Conservation (phyloP, 2,888 invertebrate genomes). For the Nematopogon swammerdamellus region DNA sequence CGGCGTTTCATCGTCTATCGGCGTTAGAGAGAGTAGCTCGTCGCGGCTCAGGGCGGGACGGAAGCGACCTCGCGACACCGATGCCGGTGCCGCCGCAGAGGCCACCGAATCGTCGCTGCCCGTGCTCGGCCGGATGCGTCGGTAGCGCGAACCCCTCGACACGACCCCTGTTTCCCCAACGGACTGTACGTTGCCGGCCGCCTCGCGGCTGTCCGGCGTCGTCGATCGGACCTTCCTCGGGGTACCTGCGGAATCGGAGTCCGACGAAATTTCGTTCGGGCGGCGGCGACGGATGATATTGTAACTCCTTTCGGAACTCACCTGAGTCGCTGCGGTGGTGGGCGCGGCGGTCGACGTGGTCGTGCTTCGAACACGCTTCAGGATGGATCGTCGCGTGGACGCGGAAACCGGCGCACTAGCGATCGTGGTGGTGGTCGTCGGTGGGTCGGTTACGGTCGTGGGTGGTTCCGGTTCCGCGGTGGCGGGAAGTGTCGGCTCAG, state of each 20-base stretch:
- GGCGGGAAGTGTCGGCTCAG: constrained; percentile 17
- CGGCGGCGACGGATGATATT: constrained; percentile 41
- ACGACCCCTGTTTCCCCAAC: constrained; percentile 16
- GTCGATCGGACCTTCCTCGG: constrained; percentile 42
- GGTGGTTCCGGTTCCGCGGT: constrained; percentile 11
- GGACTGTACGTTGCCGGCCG: constrained; percentile 17
- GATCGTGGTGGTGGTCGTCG: constrained; percentile 23
- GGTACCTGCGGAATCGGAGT: constrained; percentile 25
- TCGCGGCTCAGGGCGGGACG: constrained; percentile 33
- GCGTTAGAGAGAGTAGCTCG: constrained; percentile 53
- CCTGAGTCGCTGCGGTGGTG: constrained; percentile 37
- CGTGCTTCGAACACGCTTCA: constrained; percentile 20
- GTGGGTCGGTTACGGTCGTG: constrained; percentile 15
- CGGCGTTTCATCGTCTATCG: constrained; percentile 30
- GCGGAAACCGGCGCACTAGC: constrained; percentile 18
- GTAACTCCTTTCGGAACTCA: constrained; percentile 53
- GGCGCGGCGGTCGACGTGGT: constrained; percentile 20
- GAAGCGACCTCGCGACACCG: constrained; percentile 30
- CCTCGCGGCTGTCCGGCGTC: constrained; percentile 45
- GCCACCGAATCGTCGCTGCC: constrained; percentile 31
- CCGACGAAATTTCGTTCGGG: constrained; percentile 40
- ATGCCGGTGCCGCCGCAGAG: constrained; percentile 39
- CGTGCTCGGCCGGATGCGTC: constrained; percentile 17
- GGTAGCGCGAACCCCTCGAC: constrained; percentile 24
- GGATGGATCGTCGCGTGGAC: constrained; percentile 22